phyloP scores from a whole-genome alignment of 2,797 vertebrate species.

The Eupleurogrammus muticus region DNA sequence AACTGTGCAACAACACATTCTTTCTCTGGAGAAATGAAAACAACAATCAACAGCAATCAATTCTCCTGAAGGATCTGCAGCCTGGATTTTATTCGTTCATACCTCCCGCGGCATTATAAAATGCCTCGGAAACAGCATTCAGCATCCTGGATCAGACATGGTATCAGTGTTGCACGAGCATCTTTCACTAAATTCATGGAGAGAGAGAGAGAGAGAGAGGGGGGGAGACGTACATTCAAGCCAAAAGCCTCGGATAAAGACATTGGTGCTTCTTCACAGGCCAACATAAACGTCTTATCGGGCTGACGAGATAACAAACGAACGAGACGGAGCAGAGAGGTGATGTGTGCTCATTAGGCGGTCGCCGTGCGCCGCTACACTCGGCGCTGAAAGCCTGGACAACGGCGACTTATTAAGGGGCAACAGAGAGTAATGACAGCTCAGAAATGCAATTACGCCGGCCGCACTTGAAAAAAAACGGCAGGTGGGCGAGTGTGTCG shows the following conservation, averaged over 20 bases:
- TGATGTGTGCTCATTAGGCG: slow-evolving; percentile 40
- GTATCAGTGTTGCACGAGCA: slow-evolving; percentile 60
- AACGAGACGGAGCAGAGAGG: slow-evolving; percentile 18
- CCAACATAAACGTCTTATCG: slow-evolving; percentile 49
- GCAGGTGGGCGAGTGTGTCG: slow-evolving; percentile 37
- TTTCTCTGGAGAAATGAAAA: slow-evolving; percentile 7
- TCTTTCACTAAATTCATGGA: slow-evolving; percentile 46
- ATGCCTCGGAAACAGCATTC: slow-evolving; percentile 25
- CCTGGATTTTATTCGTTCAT: slow-evolving; percentile 4
- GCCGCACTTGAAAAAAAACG: slow-evolving; percentile 44
- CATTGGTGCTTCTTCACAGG: slow-evolving; percentile 47
- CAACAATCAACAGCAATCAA: not conserved
- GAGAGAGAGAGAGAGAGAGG: slow-evolving; percentile 20
- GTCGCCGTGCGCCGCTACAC: slow-evolving; percentile 4
- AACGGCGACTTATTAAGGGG: slow-evolving; percentile 16
- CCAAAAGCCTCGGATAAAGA: slow-evolving; percentile 45
- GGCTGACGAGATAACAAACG: slow-evolving; percentile 30
- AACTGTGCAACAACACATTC: not conserved
- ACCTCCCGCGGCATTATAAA: slow-evolving; percentile 13
- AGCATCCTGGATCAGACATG: slow-evolving; percentile 20
- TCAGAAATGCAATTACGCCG: slow-evolving; percentile 45
- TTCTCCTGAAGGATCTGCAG: not conserved
- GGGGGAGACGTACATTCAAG: slow-evolving; percentile 1
- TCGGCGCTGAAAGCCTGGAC: not conserved
- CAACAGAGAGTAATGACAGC: slow-evolving; percentile 31